Percentiles rank a stretch among this genome's conserved stretches.
These are phyloP conservation scores for Tamandua tetradactyla DNA, from an alignment of 2,797 vertebrate species.

Conservation along the genomic window DNA sequence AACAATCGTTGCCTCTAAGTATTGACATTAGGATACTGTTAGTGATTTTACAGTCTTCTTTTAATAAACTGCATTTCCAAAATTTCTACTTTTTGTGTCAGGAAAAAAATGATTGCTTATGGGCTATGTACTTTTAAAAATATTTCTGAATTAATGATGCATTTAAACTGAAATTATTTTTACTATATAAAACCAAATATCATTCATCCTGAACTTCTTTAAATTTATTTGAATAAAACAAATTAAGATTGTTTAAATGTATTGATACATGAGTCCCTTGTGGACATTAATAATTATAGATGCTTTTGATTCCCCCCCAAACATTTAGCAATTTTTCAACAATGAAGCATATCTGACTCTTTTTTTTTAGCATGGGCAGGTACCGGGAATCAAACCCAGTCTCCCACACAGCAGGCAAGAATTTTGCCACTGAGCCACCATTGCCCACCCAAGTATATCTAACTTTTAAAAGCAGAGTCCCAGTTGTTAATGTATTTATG, in stretches of 20 bases:
- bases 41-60: background rate
- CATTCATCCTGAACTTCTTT: background rate
- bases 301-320: background rate
- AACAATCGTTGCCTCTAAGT: background rate
- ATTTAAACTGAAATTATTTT: background rate
- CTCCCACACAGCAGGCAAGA: too few relatives aligned
- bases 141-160: constrained; percentile 7
- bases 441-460: too few relatives aligned
- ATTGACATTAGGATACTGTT: background rate
- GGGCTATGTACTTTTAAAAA: background rate
- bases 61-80: background rate
- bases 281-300: background rate
- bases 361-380: too few relatives aligned
- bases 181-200: background rate
- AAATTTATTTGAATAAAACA: background rate
- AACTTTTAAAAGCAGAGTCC: background rate
- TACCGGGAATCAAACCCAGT: too few relatives aligned
- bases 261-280: background rate
- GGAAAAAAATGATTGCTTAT: background rate
- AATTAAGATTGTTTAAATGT: background rate
- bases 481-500: background rate
- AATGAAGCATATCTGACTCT: background rate
- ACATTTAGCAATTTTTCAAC: background rate
- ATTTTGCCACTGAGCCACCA: too few relatives aligned
- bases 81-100: background rate